Base-by-base conservation (phyloP, 2,797 vertebrate species). In the Halcyon badia region DNA sequence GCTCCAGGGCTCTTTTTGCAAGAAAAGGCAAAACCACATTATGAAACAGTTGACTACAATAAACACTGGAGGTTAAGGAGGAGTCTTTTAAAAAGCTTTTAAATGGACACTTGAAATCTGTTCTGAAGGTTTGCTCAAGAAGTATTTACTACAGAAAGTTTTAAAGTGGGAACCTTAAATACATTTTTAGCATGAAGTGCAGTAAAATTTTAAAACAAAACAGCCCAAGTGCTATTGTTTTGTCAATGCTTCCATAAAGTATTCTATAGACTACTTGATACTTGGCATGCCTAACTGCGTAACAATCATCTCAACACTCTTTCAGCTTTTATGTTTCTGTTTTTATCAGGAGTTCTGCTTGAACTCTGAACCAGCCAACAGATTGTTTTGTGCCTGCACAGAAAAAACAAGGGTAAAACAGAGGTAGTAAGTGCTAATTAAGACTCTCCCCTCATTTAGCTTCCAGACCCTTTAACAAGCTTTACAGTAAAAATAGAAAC, bases 121-220 rank as follows among this genome's bases (percentile, higher is more conserved):
- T 73, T 60, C 31, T 22, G 37, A 77, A 87, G 15, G 26, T 37
- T 82, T 52, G 10, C 22, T 91, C 54, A 30, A 41, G 13, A 33
- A 48, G 10, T 30, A 33, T 25, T 85, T 42, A 52, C 73, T n/a
- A 35, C n/a, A 41, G 58, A 71, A 28, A 15, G 13, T 16, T 35
- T 44, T 25, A 25, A 80, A 79, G 31, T 0, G 15, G 17, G 61
- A 80, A 68, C 24, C 3, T 75, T 68, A 42, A 76, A 75, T 4
- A 8, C 13, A 10, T 25, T 64, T 90, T 81, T 37, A 89, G 20
- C 20, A 26, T 6, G 11, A 77, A 73, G 19, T 16, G 19, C 33
- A 61, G 48, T 37, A 37, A 68, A 44, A 48, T 41, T 66, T 64
- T 81, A 61, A 91, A 87, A 16, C 13, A 77, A 54, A 92, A 57